These are phyloP conservation scores for Sylvia atricapilla DNA, from an alignment of 2,113 vertebrate genomes.

Conservation along the genomic window DNA sequence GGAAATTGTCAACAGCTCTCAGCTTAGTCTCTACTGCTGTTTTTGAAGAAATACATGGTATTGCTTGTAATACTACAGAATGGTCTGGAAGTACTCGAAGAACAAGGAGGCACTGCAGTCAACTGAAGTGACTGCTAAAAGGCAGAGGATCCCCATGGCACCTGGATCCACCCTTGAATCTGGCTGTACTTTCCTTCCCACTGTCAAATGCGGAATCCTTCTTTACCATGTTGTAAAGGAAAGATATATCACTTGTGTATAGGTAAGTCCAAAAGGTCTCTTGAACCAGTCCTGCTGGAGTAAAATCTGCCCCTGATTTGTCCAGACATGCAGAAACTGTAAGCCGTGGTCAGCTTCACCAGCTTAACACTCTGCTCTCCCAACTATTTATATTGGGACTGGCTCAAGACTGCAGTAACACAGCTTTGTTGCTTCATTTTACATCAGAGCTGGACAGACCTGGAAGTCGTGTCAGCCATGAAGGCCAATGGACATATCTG, in stretches of 20 bases:
- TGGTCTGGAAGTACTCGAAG: background rate
- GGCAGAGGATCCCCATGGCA: background rate
- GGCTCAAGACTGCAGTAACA: background rate
- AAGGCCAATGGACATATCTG: background rate
- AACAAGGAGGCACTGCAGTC: background rate
- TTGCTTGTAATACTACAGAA: background rate
- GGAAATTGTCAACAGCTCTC: background rate
- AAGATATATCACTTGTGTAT: background rate
- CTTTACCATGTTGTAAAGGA: background rate
- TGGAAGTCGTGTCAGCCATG: rapidly evolving
- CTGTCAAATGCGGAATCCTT: background rate
- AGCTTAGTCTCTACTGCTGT: background rate
- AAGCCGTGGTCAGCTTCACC: background rate
- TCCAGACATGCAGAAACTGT: background rate
- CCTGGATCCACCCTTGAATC: background rate
- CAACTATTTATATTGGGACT: rapidly evolving
- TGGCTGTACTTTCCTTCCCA: background rate
- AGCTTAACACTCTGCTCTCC: background rate
- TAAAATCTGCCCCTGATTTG: background rate
- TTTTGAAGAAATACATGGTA: background rate
- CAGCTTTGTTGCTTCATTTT: background rate
- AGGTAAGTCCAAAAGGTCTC: background rate
- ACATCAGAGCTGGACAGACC: background rate
- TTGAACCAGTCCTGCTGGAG: background rate
- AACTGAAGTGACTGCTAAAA: background rate